Base-by-base conservation (phyloP, 2,888 invertebrate genomes). In the Xestoiulus laeticollis region DNA sequence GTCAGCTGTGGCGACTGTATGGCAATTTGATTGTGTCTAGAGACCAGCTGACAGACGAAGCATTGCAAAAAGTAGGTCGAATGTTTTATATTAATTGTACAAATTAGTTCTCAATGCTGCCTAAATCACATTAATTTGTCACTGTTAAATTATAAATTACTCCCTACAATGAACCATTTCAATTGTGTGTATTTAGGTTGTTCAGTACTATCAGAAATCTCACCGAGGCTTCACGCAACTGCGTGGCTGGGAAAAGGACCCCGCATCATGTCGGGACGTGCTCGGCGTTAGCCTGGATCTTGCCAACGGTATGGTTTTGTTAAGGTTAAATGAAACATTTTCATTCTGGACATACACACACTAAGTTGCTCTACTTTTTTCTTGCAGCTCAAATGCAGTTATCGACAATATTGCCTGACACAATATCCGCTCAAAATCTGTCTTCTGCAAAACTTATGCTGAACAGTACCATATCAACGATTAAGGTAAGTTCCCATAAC, bases 381-480 rank as follows among this genome's bases (percentile, higher is more conserved):
- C 14, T 1, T 43, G 14, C 43, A 44, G 85, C 53, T 30, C 30
- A 30, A 32, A 53, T 86, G 86, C 59, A 59, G 38, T 14, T 86
- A 30, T 32, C 48, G 59, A 32, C 16, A 12, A 30, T 12, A 16
- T 10, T 14, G 12, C 14, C 30, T 3, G 14, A 30, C 30, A 16
- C 53, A 59, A 32, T 38, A 0, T 32, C 87, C 19, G 86, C 22
- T 78, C 53, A 87, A 30, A 82, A 30, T 30, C 85, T 87, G 1
- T 26, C 85, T 12, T 85, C 87, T 16, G 85, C 48, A 14, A 84
- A 85, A 43, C 38, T 87, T 3, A 85, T 85, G 87, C 53, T 87
- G 22, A 87, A 87, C 87, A 53, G 38, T 85, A 85, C 44, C 14
- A 85, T 87, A 33, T 22, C 38, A 12, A 87, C 43, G 32, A 85